These are phyloP conservation scores for Falco novaeseelandiae DNA, from an alignment of 2,797 vertebrate species.

Conservation along the genomic window DNA sequence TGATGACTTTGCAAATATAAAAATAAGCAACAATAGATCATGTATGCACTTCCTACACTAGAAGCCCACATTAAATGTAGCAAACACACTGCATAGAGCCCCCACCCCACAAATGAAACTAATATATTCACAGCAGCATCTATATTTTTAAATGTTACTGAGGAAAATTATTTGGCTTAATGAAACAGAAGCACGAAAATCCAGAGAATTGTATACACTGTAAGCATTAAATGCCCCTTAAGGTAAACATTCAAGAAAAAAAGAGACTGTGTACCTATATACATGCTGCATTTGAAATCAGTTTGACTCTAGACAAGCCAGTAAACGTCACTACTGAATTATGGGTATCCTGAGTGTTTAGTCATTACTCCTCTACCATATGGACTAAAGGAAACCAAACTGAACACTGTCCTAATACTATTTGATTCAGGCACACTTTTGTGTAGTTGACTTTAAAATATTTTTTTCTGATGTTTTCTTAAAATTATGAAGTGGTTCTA, in stretches of 20 bases:
- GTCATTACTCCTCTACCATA: not conserved
- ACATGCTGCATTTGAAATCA: not conserved
- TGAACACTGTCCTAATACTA: not conserved
- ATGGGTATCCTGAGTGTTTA: not conserved
- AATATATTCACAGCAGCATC: not conserved
- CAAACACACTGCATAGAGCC: not conserved
- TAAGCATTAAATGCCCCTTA: not conserved
- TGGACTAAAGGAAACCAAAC: not conserved
- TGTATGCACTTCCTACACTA: not conserved
- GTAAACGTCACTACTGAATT: not conserved
- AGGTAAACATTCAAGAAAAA: not conserved
- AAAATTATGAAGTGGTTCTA: no score
- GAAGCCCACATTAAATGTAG: not conserved
- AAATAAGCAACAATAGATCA: not conserved
- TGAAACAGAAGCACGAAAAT: not conserved
- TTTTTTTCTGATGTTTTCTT: no score
- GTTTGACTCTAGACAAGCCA: not conserved
- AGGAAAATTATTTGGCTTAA: not conserved
- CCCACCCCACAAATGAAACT: not conserved
- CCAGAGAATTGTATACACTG: not conserved
- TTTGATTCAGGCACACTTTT: not conserved
- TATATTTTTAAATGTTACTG: not conserved
- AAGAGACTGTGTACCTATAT: not conserved
- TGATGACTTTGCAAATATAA: not conserved
- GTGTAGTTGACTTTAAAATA: not conserved